Percentiles rank a stretch among this genome's conserved stretches.
Evolutionary conservation across 2,888 invertebrate genomes (phyloP).

Genomic region (Pristionchus entomophagus): DNA sequence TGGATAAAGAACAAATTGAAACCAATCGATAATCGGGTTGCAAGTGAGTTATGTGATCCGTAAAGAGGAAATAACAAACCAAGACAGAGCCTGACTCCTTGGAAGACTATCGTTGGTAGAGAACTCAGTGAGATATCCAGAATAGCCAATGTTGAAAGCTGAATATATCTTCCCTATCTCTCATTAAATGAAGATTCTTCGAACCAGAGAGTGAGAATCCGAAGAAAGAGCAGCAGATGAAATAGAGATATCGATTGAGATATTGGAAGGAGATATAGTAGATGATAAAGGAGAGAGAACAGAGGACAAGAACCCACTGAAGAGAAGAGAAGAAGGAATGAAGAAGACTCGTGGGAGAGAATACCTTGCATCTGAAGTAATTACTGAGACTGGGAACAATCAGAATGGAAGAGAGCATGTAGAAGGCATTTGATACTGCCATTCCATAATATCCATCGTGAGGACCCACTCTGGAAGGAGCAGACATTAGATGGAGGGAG

Average conservation of each 20-base stretch:
- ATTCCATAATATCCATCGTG: slow-evolving; percentile 31
- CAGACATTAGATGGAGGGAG: too few species aligned
- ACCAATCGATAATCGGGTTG: too few species aligned
- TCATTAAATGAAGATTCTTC: neutral
- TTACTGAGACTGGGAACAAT: slow-evolving; percentile 24
- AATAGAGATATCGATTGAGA: slow-evolving; percentile 41
- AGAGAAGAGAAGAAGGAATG: neutral
- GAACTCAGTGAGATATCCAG: slow-evolving; percentile 40
- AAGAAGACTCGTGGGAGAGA: neutral
- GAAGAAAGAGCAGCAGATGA: slow-evolving; percentile 19
- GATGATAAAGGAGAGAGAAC: slow-evolving; percentile 15
- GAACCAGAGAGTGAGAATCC: slow-evolving; percentile 30
- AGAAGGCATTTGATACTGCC: neutral
- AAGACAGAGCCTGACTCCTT: slow-evolving; percentile 35
- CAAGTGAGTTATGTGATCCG: too few species aligned
- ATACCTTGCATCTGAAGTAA: slow-evolving; percentile 25
- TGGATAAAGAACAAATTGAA: neutral
- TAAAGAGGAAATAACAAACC: too few species aligned
- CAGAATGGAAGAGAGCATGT: slow-evolving; percentile 18
- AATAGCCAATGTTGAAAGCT: slow-evolving; percentile 44
- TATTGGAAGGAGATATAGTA: slow-evolving; percentile 30
- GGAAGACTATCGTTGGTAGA: neutral
- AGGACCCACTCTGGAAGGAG: slow-evolving; percentile 16
- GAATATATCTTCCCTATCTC: neutral
- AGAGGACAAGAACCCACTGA: slow-evolving; percentile 39